Conservation (phyloP, 2,797 vertebrate genomes). For the Betta splendens region DNA sequence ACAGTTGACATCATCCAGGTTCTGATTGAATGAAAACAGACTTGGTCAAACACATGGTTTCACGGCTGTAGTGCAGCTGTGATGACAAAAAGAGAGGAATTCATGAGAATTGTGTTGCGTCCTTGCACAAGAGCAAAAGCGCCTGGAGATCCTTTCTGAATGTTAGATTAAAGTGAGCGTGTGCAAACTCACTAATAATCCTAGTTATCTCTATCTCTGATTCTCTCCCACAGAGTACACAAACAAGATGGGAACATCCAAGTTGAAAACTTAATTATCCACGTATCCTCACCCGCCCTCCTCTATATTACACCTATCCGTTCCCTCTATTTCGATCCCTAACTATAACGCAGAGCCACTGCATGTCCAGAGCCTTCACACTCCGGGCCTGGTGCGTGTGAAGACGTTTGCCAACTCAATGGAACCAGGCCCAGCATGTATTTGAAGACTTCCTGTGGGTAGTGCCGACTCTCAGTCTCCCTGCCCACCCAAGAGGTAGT, state of each 20-base stretch:
- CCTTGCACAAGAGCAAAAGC: conserved; percentile 13
- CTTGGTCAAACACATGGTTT: conserved; percentile 16
- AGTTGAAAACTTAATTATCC: conserved; percentile 53
- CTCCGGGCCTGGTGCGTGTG: conserved; percentile 64
- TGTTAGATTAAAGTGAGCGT: conserved; percentile 15
- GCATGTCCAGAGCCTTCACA: conserved; percentile 59
- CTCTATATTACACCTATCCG: conserved; percentile 1
- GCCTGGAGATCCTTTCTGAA: neutral
- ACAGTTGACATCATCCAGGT: too few relatives aligned
- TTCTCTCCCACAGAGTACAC: conserved; percentile 47
- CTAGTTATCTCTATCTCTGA: conserved; percentile 14
- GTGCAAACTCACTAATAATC: conserved; percentile 18
- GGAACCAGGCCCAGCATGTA: conserved; percentile 55
- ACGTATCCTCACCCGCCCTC: conserved; percentile 9
- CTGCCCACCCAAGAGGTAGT: conserved; percentile 30
- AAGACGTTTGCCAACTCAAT: conserved; percentile 54
- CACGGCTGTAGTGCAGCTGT: conserved; percentile 49
- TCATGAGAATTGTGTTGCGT: neutral
- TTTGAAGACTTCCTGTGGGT: conserved; percentile 64
- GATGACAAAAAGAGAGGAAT: conserved; percentile 4
- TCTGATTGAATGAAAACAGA: too few relatives aligned
- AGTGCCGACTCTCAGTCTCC: conserved; percentile 52
- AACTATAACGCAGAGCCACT: conserved; percentile 60
- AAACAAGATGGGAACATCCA: conserved; percentile 52
- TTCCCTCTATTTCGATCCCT: conserved; percentile 41